Base-by-base conservation (phyloP, 64 coral and sea anemone species). In the Stylophora pistillata region DNA sequence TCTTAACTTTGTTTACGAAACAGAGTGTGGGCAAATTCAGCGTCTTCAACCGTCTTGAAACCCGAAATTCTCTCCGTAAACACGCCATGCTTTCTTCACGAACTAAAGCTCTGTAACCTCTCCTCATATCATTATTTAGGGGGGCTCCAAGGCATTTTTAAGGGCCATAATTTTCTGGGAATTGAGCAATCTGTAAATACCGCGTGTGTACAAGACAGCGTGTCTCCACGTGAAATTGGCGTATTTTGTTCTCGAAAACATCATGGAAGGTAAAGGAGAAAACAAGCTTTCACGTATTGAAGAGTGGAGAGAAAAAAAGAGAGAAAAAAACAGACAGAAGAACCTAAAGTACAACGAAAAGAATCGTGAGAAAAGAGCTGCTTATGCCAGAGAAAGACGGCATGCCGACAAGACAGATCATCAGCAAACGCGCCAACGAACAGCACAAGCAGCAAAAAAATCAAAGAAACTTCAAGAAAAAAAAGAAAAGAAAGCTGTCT, bases 71-170 rank as follows among this genome's bases (percentile, higher is more conserved):
- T 4, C 83, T 72, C 72, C 32, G 65, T 66, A 34, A 74, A 86
- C 37, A 86, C 65, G 66, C 83, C 83, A 86, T 86, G 65, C 83
- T 86, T 86, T 73, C 33, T 63, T 86, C 64, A 72, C 47, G 32
- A 86, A 86, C 33, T 72, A 86, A 86, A 55, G 83, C 83, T 86
- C 72, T 55, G 37, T 86, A 86, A 86, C 83, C 83, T 86, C 41
- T 86, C 83, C 83, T 72, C 34, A 86, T 52, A 86, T 86, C 64
- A 41, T 52, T 72, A 16, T 72, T 41, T 72, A 71, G 83, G 83
- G 83, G 83, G 72, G 83, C 32, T 72, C 83, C 26, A 23, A 86
- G 37, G 12, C 65, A 72, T 86, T 86, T 86, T 72, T 86, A 72
- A 66, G 66, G 83, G 54, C 18, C 58, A 56, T 81, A 81, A 81